Evolutionary conservation across 2,888 invertebrate species (phyloP).

Genomic region (Chymomyza fuscimana): DNA sequence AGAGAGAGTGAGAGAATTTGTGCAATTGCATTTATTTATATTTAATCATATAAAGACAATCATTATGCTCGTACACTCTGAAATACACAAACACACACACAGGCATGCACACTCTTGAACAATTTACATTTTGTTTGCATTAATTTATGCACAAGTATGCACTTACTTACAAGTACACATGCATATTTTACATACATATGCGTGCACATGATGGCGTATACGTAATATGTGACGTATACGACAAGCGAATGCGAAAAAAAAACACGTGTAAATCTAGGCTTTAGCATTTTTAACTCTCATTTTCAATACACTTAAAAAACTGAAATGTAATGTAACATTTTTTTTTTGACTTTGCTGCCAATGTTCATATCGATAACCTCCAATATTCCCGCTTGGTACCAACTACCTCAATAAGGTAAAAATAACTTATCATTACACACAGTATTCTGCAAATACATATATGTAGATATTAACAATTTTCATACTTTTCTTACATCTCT

Average conservation of each 20-base stretch:
- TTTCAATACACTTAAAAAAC: too few species aligned
- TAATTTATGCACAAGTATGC: neutral
- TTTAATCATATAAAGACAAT: conserved; percentile 40
- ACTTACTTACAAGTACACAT: neutral
- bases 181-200: conserved; percentile 1
- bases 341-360: too few species aligned
- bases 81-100: neutral
- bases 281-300: too few species aligned
- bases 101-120: neutral
- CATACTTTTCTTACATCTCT: too few species aligned
- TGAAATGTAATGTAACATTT: too few species aligned
- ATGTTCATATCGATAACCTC: too few species aligned
- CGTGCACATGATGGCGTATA: neutral
- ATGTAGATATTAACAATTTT: too few species aligned
- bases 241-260: neutral
- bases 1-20: neutral
- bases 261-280: too few species aligned
- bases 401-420: too few species aligned
- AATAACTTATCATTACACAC: too few species aligned
- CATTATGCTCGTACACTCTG: conserved; percentile 12
- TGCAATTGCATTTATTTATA: conserved; percentile 27
- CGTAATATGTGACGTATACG: neutral
- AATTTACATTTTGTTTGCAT: neutral
- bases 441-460: too few species aligned
- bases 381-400: too few species aligned